Conservation (phyloP, 2,797 vertebrate species). For the Cynopterus sphinx region DNA sequence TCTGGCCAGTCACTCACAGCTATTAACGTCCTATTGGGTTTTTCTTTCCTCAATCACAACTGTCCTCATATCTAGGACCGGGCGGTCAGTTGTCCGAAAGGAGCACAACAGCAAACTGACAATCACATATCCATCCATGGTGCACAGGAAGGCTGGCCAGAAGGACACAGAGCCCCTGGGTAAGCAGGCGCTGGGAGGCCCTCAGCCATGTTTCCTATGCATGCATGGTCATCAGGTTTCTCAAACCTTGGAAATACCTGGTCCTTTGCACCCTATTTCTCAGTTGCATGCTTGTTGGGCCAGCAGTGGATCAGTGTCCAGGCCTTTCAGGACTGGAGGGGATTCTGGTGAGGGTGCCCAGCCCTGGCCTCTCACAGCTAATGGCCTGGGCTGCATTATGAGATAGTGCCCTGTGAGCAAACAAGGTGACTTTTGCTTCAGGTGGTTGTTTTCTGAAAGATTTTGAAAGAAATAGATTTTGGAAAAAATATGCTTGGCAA, state of each 20-base stretch:
- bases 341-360: background rate
- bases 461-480: background rate
- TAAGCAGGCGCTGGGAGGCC: conserved; percentile 5
- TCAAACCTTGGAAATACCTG: background rate
- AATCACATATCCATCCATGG: conserved; percentile 85
- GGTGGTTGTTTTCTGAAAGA: background rate
- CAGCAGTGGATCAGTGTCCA: background rate
- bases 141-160: conserved; percentile 67
- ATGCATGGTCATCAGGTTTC: background rate
- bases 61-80: conserved; percentile 79
- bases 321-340: too few species aligned
- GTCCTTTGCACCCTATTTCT: background rate
- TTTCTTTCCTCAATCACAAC: background rate
- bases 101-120: conserved; percentile 98
- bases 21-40: background rate
- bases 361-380: background rate
- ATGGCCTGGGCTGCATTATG: accelerated
- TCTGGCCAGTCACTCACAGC: background rate
- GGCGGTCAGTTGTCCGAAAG: conserved; percentile 88
- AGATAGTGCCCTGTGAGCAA: background rate
- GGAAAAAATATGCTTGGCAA: background rate
- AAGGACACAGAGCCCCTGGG: background rate
- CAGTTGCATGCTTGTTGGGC: background rate
- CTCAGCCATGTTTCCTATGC: accelerated
- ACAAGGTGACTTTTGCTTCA: background rate